Evolutionary conservation across 2,113 vertebrate species (phyloP).

Genomic region (Gambusia holbrooki): DNA sequence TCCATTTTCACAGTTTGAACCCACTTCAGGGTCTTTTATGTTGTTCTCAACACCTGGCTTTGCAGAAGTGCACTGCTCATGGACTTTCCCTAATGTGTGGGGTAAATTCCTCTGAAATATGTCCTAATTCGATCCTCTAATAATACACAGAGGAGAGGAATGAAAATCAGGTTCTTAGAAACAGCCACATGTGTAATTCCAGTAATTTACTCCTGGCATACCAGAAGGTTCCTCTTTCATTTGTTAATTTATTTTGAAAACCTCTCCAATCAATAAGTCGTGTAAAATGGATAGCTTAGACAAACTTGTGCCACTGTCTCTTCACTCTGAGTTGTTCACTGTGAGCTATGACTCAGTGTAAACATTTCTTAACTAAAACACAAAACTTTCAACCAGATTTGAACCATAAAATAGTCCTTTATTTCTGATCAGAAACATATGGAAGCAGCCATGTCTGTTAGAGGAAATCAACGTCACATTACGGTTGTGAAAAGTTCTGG

Average conservation of each 20-base stretch:
- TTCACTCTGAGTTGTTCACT: constrained; percentile 1
- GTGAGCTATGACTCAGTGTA: constrained; percentile 39
- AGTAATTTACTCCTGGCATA: not conserved
- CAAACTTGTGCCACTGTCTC: constrained; percentile 54
- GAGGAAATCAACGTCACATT: constrained; percentile 24
- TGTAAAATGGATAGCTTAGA: constrained; percentile 25
- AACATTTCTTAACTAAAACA: constrained; percentile 35
- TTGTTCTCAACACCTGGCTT: constrained; percentile 65
- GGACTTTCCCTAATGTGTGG: constrained; percentile 42
- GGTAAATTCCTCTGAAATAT: constrained; percentile 49
- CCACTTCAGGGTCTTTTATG: constrained; percentile 34
- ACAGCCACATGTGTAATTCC: constrained; percentile 17
- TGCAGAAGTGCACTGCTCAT: constrained; percentile 49
- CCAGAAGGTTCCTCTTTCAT: constrained; percentile 3
- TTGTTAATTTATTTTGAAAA: not conserved
- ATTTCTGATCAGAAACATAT: constrained; percentile 16
- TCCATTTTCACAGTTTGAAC: constrained; percentile 32
- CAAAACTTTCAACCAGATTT: constrained; percentile 36
- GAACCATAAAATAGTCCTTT: constrained; percentile 15
- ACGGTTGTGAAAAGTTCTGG: constrained; percentile 32
- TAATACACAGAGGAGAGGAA: not conserved
- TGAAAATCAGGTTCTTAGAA: not conserved
- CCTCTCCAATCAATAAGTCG: not conserved
- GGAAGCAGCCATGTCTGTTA: constrained; percentile 12
- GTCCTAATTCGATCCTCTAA: constrained; percentile 14